Percentiles rank a stretch among this genome's conserved stretches.
phyloP scores from a whole-genome alignment of 2,888 invertebrate species.

The Morpho achilles region DNA sequence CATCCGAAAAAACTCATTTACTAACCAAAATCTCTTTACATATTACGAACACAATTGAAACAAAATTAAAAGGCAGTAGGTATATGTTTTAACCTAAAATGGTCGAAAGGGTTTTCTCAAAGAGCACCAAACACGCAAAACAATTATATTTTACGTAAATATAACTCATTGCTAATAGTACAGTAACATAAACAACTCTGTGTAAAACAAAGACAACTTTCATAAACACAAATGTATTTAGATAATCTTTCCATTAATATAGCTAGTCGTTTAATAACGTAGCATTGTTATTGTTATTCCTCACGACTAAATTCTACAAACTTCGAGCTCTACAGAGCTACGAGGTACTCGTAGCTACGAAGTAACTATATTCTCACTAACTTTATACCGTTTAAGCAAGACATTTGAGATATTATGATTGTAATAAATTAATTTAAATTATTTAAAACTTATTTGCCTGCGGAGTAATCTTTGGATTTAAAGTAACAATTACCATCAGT shows the following conservation, averaged over 20 bases:
- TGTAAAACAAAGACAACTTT: conserved; percentile 12
- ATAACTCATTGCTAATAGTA: conserved; percentile 5
- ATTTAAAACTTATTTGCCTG: too few species aligned
- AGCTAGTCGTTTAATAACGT: conserved; percentile 10
- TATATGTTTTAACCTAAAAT: neutral
- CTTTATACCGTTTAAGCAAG: conserved; percentile 1
- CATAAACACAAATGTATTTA: conserved; percentile 10
- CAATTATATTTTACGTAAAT: conserved; percentile 6
- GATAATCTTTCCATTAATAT: conserved; percentile 16
- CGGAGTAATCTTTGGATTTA: too few species aligned
- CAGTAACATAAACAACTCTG: conserved; percentile 11
- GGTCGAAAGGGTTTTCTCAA: neutral
- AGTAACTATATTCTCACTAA: conserved; percentile 6
- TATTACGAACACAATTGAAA: too few species aligned
- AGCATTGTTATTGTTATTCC: conserved; percentile 9
- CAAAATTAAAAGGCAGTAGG: neutral
- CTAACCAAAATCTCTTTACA: too few species aligned
- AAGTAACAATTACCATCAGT: too few species aligned
- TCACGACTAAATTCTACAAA: conserved; percentile 11
- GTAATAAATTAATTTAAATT: neutral
- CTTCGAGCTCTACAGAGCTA: conserved; percentile 34
- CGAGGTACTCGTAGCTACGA: conserved; percentile 35
- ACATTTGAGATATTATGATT: neutral
- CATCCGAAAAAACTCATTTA: too few species aligned
- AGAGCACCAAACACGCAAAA: conserved; percentile 8